Conservation (phyloP, 2,113 vertebrate species). For the Malurus cyaneus region DNA sequence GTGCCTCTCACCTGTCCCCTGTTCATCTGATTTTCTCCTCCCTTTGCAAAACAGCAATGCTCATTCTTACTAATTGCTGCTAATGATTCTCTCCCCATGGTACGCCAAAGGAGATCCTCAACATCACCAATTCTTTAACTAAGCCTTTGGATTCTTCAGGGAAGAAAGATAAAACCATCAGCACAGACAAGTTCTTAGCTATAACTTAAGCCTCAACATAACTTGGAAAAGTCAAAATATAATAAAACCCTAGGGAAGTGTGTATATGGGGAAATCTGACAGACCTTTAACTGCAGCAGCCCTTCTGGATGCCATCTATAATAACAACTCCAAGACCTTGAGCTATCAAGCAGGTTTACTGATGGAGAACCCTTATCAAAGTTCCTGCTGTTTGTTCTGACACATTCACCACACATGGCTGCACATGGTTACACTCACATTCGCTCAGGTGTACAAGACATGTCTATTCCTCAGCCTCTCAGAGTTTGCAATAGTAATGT, state of each 20-base stretch:
- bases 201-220: background rate
- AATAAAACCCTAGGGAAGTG: slow-evolving; percentile 23
- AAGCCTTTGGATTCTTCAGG: background rate
- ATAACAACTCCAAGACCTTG: slow-evolving; percentile 67
- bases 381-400: slow-evolving; percentile 74
- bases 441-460: slow-evolving; percentile 38
- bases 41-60: background rate
- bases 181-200: background rate
- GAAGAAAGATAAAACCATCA: background rate
- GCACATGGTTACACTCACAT: slow-evolving; percentile 65
- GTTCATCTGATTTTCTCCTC: background rate
- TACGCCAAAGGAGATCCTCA: background rate
- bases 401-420: slow-evolving; percentile 71
- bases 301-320: slow-evolving; percentile 54
- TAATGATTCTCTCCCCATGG: background rate
- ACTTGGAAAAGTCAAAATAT: background rate
- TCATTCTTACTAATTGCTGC: background rate
- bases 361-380: slow-evolving; percentile 67
- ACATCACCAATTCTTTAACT: background rate
- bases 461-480: slow-evolving; percentile 41
- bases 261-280: background rate
- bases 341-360: slow-evolving; percentile 68
- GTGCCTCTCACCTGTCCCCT: background rate
- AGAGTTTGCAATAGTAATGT: slow-evolving; percentile 48
- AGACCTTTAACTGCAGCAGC: slow-evolving; percentile 48